Percentiles rank a stretch among this genome's conserved stretches.
phyloP scores from a whole-genome alignment of 1,140 invertebrate species.

The Brevipalpus yothersi region DNA sequence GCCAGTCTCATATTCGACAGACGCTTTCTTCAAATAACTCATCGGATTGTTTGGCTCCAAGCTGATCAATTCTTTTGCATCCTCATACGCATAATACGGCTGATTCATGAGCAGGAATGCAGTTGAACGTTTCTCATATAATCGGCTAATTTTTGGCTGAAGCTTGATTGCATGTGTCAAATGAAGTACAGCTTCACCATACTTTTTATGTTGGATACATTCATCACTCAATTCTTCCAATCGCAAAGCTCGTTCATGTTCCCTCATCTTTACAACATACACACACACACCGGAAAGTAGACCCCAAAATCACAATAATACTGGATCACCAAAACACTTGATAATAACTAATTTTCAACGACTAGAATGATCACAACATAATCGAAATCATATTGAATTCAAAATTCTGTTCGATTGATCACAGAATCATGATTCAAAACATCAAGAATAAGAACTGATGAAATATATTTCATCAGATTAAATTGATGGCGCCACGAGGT shows the following conservation, averaged over 20 bases:
- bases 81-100: slow-evolving; percentile 44
- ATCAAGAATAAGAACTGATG: no score
- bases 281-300: no score
- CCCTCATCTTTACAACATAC: no score
- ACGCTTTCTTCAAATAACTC: neutral
- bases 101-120: slow-evolving; percentile 50
- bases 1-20: neutral
- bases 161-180: slow-evolving; percentile 52
- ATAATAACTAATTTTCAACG: no score
- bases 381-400: no score
- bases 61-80: slow-evolving; percentile 44
- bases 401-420: no score
- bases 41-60: slow-evolving; percentile 31
- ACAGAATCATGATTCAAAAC: no score
- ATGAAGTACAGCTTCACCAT: slow-evolving; percentile 45
- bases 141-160: slow-evolving; percentile 37
- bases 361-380: no score
- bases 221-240: slow-evolving; percentile 47
- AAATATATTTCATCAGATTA: no score
- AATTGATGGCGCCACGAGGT: no score
- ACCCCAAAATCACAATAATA: no score
- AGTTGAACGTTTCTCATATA: slow-evolving; percentile 52
- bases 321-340: no score
- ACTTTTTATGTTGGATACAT: slow-evolving; percentile 42
- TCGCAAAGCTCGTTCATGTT: slow-evolving; percentile 8